Evolutionary conservation across 2,888 invertebrate genomes (phyloP), one percentile per base, ranked within the genome.

Genomic region (Orchestes rusci): DNA sequence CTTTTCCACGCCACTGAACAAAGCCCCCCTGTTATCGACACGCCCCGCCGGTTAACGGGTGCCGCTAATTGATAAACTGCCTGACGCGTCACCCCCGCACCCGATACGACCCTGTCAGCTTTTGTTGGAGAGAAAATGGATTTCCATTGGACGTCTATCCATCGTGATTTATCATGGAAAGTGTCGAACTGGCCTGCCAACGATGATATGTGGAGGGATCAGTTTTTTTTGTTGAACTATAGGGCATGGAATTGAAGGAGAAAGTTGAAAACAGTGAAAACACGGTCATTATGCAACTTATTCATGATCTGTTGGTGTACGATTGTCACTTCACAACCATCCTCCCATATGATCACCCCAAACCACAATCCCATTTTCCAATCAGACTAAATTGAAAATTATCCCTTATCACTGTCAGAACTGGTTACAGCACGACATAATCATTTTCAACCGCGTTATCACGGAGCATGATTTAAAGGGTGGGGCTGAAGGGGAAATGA

Each of bases 61-160:
- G 65, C 60, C 59, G 54, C 63, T 66, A 67, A 67, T 67, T 67
- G 66, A 67, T 65, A 65, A 63, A 66, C 65, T 63, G 66, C 43
- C 43, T 61, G 55, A 53, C 51, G 45, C 45, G 58, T 56, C 53
- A 50, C n/a, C n/a, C n/a, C n/a, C 50, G 54, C 47, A 51, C 55
- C 54, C 37, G 35, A 46, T 38, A 41, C 43, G 36, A 38, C 44
- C 50, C 48, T 48, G 51, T 45, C 48, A 45, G 49, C 53, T 53
- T 51, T 48, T 46, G 45, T 48, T 50, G 53, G 52, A 53, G 53
- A 54, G 55, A 54, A 55, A 53, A 52, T 53, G 52, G 48, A 55
- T 52, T 48, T 50, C 48, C 43, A 47, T 48, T 48, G 51, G 53
- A 52, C 52, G 41, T 48, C 43, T 45, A 43, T n/a, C n/a, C n/a